These are phyloP conservation scores for Leptogaster cylindrica DNA, from an alignment of 2,888 invertebrate species.

Conservation along the genomic window DNA sequence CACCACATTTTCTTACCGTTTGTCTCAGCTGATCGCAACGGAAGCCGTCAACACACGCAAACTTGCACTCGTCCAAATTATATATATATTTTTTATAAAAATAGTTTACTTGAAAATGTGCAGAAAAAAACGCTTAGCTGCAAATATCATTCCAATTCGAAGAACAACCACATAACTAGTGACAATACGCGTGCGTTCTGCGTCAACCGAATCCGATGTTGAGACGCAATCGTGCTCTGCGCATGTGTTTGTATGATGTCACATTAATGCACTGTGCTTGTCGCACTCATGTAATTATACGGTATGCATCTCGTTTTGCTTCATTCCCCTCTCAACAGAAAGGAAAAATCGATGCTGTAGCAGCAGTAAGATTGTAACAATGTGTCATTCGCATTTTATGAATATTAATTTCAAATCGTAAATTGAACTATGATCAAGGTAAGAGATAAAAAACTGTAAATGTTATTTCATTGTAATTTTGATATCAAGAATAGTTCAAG, in stretches of 20 bases:
- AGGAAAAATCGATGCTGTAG: conserved; percentile 41
- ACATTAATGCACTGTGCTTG: background rate
- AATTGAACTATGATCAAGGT: conserved; percentile 19
- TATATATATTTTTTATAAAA: no score
- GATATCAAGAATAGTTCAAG: no score
- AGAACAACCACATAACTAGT: background rate
- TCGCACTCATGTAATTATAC: background rate
- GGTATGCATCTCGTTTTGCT: background rate
- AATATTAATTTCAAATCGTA: conserved; percentile 12
- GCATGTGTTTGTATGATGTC: conserved; percentile 38
- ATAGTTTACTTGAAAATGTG: no score
- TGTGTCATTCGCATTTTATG: conserved; percentile 38
- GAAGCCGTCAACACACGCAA: no score
- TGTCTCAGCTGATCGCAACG: conserved; percentile 7
- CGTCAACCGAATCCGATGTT: conserved; percentile 13
- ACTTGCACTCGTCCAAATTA: no score
- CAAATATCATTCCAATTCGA: no score
- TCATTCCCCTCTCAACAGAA: conserved; percentile 10
- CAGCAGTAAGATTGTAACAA: conserved; percentile 31
- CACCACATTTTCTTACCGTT: conserved; percentile 1
- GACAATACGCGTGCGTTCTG: conserved; percentile 39
- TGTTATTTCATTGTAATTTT: no score
- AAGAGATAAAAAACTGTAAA: background rate
- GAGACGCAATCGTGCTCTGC: background rate
- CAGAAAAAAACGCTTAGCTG: no score